phyloP scores from a whole-genome alignment of 2,888 invertebrate species.

The Phymatocera aterrima region DNA sequence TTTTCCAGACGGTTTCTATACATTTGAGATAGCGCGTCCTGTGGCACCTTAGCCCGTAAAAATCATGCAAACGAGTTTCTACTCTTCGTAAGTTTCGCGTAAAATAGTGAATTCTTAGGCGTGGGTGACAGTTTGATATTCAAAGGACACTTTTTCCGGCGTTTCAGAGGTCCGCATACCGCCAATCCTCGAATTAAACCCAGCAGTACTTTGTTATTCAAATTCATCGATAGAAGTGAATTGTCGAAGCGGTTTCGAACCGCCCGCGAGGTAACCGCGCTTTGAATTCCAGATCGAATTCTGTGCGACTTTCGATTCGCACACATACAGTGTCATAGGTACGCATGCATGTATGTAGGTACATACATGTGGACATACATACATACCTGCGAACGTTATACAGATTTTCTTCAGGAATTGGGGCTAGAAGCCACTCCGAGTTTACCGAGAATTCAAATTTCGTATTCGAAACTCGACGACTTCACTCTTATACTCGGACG shows the following conservation, averaged over 20 bases:
- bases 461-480: slow-evolving; percentile 45
- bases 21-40: too few relatives aligned
- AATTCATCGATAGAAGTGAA: slow-evolving; percentile 56
- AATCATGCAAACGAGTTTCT: too few relatives aligned
- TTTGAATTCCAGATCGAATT: slow-evolving; percentile 60
- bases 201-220: slow-evolving; percentile 71
- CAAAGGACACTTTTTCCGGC: slow-evolving; percentile 58
- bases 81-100: too few relatives aligned
- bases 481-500: slow-evolving; percentile 29
- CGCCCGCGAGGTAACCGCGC: slow-evolving; percentile 30
- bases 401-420: neutral
- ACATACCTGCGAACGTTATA: neutral
- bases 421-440: neutral
- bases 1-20: too few relatives aligned
- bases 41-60: too few relatives aligned
- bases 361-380: too few relatives aligned
- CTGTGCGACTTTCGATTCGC: slow-evolving; percentile 52
- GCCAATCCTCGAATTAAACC: neutral
- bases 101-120: neutral
- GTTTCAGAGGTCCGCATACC: neutral
- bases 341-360: too few relatives aligned
- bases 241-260: slow-evolving; percentile 23
- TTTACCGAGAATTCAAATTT: slow-evolving; percentile 63
- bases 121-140: slow-evolving; percentile 58
- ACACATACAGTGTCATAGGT: too few relatives aligned